Percentiles rank a stretch among this genome's conserved stretches.
These are phyloP conservation scores for Coturnix japonica DNA, from an alignment of 2,113 vertebrate genomes.

Conservation along the genomic window DNA sequence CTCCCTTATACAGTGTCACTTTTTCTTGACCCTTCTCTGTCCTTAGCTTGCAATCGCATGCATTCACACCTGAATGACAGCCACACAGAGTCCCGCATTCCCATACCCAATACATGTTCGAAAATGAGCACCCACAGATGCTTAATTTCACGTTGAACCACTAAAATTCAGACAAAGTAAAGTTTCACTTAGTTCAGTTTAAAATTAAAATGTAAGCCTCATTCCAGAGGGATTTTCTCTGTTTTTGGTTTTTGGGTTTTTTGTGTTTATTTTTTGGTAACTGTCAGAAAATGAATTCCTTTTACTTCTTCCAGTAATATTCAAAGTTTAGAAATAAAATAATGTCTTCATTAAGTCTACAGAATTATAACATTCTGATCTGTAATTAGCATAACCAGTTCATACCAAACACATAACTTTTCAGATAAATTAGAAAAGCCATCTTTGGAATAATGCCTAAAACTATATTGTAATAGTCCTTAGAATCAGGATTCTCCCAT, in stretches of 20 bases:
- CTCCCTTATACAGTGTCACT: background rate
- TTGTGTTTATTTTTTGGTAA: background rate
- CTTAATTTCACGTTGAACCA: background rate
- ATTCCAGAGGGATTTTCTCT: background rate
- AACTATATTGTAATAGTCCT: background rate
- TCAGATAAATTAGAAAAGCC: background rate
- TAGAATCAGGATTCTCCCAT: background rate
- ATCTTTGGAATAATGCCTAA: background rate
- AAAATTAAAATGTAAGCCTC: background rate
- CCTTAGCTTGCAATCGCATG: background rate
- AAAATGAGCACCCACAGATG: background rate
- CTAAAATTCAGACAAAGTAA: background rate
- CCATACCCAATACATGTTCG: background rate
- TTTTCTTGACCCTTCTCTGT: background rate
- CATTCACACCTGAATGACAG: background rate
- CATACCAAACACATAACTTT: fast-evolving
- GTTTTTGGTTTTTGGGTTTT: background rate
- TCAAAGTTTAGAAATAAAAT: background rate
- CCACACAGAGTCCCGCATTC: background rate
- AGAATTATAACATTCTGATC: background rate
- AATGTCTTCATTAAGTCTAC: background rate
- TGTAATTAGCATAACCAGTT: background rate
- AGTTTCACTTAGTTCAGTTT: background rate
- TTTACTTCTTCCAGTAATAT: background rate
- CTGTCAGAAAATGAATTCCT: background rate